Evolutionary conservation across 2,113 vertebrate species (phyloP), one percentile per base, ranked within the genome.

Genomic region (Sander lucioperca): DNA sequence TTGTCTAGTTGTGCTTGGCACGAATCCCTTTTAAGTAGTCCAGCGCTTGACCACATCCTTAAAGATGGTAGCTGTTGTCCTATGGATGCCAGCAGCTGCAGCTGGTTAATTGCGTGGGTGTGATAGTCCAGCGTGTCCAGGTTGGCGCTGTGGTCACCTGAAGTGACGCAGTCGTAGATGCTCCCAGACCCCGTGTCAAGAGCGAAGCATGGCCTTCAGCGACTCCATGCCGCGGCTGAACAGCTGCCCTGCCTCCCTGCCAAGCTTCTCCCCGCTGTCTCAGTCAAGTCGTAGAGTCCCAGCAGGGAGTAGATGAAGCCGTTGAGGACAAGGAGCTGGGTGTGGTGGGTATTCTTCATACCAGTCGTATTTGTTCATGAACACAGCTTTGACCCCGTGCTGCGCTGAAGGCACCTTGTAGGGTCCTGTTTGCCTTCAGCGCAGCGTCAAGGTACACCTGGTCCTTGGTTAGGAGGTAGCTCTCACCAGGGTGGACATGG

Each of bases 31-130:
- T 96, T 74, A 99, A 95, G 95, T 99, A 99, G 90, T 96, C 98
- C 98, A 99, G 81, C 98, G 93, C 90, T 95, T 97, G 72, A 97
- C 93, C 30, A 98, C 97, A 27, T 99, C 98, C 87, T 84, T 97
- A 94, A 99, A 99, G 92, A 99, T 16, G 23, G 97, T 96, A 0
- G 97, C 83, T n/a, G 74, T 95, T 96, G 9, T 99, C n/a, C 97
- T 0, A 99, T 89, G 47, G 97, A 97, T 56, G 94, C 95, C 68
- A 99, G 95, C 63, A 99, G 96, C 94, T 99, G 98, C 50, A 99
- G 96, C 93, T 99, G 98, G 93, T 99, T 99, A 91, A 99, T 99
- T 99, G 98, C 4, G 98, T 99, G n/a, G 85, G 98, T 99, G 93
- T 99, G 98, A 75, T 99, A 99, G 94, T 99, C 98, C 98, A 99